Conservation (phyloP, 2,888 invertebrate genomes). For the Lathronympha strigana region DNA sequence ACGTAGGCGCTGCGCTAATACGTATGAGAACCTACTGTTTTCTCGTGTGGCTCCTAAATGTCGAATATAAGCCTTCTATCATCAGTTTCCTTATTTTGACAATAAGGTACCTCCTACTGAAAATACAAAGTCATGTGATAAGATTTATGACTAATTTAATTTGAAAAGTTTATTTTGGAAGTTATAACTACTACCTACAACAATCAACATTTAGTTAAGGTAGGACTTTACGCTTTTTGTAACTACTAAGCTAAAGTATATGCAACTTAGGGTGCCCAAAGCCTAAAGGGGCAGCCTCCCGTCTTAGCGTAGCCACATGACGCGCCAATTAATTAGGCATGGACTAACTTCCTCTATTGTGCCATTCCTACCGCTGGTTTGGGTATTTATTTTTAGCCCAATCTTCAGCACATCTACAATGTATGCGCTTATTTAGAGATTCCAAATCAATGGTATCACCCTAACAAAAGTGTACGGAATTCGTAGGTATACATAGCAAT, state of each 20-base stretch:
- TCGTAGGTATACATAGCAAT: slow-evolving; percentile 62
- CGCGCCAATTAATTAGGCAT: slow-evolving; percentile 73
- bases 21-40: slow-evolving; percentile 1
- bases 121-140: not conserved
- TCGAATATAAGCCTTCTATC: not conserved
- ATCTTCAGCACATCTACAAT: slow-evolving; percentile 13
- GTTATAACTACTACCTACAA: not conserved
- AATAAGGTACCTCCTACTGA: not conserved
- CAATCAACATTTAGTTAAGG: not conserved
- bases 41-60: slow-evolving; percentile 4
- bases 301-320: slow-evolving; percentile 60
- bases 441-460: slow-evolving; percentile 61
- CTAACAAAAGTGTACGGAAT: slow-evolving; percentile 61
- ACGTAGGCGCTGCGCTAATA: slow-evolving; percentile 24
- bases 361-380: not conserved
- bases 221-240: not conserved
- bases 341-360: slow-evolving; percentile 44
- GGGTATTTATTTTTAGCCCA: slow-evolving; percentile 28
- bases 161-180: not conserved
- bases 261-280: too few relatives aligned
- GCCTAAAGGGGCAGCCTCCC: slow-evolving; percentile 63
- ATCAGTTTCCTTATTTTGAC: too few relatives aligned
- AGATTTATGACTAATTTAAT: not conserved
- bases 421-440: slow-evolving; percentile 49
- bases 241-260: too few relatives aligned